Conservation (phyloP, 2,888 invertebrate genomes). For the Sturmia bella region DNA sequence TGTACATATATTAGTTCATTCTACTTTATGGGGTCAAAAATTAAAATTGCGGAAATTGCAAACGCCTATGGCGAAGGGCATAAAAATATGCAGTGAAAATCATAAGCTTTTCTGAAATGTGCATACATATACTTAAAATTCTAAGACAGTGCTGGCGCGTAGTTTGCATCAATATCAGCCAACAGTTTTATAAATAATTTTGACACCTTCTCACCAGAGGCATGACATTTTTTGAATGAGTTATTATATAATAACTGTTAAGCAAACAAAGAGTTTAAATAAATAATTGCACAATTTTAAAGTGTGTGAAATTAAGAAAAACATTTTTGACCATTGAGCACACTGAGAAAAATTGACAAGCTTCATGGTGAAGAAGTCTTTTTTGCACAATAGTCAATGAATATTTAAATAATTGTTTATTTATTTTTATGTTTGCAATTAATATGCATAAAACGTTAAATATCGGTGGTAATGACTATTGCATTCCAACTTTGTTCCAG, state of each 20-base stretch:
- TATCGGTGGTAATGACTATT: conserved; percentile 51
- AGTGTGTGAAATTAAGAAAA: conserved; percentile 51
- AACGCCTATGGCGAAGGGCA: too few species aligned
- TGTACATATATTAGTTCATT: too few species aligned
- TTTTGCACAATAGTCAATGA: too few species aligned
- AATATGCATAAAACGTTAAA: conserved; percentile 64
- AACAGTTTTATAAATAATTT: conserved; percentile 31
- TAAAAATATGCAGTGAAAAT: too few species aligned
- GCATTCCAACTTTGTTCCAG: not conserved
- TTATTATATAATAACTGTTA: conserved; percentile 66
- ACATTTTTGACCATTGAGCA: not conserved
- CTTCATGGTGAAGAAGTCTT: too few species aligned
- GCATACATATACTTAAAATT: conserved; percentile 9
- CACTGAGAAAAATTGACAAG: conserved; percentile 23
- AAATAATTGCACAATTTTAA: conserved; percentile 38
- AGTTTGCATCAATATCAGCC: conserved; percentile 17
- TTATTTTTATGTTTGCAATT: conserved; percentile 50
- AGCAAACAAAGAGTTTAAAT: conserved; percentile 48
- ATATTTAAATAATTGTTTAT: not conserved
- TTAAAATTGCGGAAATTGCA: too few species aligned
- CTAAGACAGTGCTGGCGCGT: conserved; percentile 38
- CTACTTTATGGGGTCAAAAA: too few species aligned
- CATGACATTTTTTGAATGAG: conserved; percentile 42
- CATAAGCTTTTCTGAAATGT: too few species aligned
- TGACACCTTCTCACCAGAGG: conserved; percentile 45